These are phyloP conservation scores for Busseola fusca DNA, from an alignment of 2,888 invertebrate species.

Conservation along the genomic window DNA sequence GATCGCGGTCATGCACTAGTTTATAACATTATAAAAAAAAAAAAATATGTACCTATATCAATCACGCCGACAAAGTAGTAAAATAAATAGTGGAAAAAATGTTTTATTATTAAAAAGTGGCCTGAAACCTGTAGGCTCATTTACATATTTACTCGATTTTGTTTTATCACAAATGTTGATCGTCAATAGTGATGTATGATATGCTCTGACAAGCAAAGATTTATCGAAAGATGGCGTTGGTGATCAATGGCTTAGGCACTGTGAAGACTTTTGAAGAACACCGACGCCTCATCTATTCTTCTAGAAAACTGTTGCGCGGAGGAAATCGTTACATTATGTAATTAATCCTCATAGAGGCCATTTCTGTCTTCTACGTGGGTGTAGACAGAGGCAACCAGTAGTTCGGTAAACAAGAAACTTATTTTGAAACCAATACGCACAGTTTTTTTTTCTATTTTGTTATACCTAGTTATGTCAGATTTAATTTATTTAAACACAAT, in stretches of 20 bases:
- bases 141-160: no score
- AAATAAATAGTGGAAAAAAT: no score
- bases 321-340: neutral
- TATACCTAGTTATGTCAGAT: neutral
- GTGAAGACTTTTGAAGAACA: neutral
- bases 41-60: no score
- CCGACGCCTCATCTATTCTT: neutral
- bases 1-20: no score
- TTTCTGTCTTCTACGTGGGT: neutral
- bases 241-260: neutral
- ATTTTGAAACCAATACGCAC: no score
- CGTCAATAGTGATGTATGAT: neutral
- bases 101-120: no score
- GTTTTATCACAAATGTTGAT: no score
- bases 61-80: no score
- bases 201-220: no score
- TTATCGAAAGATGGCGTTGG: neutral
- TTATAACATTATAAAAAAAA: no score
- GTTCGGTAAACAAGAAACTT: neutral
- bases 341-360: constrained; percentile 2
- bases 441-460: neutral
- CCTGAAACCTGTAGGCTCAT: no score
- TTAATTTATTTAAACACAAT: neutral
- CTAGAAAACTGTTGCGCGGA: constrained; percentile 1
- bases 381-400: neutral